Evolutionary conservation across 2,797 vertebrate species (phyloP).

Genomic region (Rhinichthys osculus): DNA sequence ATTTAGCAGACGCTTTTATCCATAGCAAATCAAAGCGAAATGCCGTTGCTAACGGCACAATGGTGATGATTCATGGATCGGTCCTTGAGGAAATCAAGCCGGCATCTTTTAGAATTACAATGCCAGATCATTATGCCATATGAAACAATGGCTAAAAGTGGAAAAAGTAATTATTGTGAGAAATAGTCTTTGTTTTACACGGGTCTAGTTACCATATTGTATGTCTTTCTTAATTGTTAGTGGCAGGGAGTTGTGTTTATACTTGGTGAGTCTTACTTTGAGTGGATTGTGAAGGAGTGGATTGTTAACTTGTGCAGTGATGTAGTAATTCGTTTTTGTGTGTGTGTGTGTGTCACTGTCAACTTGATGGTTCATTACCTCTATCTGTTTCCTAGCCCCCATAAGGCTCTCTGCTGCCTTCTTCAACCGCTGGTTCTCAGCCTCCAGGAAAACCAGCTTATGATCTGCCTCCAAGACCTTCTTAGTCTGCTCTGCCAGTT

Average conservation of each 20-base stretch:
- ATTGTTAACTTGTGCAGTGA: slow-evolving; percentile 9
- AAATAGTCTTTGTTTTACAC: slow-evolving; percentile 10
- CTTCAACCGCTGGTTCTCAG: slow-evolving; percentile 74
- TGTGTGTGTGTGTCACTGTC: neutral
- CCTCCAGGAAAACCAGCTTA: slow-evolving; percentile 75
- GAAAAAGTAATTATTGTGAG: slow-evolving; percentile 1
- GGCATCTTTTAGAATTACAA: neutral
- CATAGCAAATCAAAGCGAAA: slow-evolving; percentile 22
- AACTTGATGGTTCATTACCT: slow-evolving; percentile 69
- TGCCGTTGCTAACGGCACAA: slow-evolving; percentile 20
- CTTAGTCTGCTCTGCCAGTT: slow-evolving; percentile 77
- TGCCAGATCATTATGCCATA: neutral
- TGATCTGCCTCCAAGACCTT: slow-evolving; percentile 79
- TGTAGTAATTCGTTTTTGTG: neutral
- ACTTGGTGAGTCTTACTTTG: neutral
- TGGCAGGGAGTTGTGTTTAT: slow-evolving; percentile 4
- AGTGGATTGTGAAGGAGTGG: slow-evolving; percentile 15
- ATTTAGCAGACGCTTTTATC: slow-evolving; percentile 23
- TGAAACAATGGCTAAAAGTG: slow-evolving; percentile 1
- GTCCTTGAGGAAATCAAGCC: slow-evolving; percentile 1
- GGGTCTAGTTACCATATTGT: neutral
- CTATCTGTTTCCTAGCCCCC: slow-evolving; percentile 79
- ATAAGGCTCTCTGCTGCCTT: slow-evolving; percentile 75
- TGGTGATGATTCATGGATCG: slow-evolving; percentile 20
- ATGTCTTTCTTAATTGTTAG: slow-evolving; percentile 23